Percentiles rank a stretch among this genome's conserved stretches.
Conservation (phyloP, 2,113 vertebrate genomes). For the Copsychus sechellarum region DNA sequence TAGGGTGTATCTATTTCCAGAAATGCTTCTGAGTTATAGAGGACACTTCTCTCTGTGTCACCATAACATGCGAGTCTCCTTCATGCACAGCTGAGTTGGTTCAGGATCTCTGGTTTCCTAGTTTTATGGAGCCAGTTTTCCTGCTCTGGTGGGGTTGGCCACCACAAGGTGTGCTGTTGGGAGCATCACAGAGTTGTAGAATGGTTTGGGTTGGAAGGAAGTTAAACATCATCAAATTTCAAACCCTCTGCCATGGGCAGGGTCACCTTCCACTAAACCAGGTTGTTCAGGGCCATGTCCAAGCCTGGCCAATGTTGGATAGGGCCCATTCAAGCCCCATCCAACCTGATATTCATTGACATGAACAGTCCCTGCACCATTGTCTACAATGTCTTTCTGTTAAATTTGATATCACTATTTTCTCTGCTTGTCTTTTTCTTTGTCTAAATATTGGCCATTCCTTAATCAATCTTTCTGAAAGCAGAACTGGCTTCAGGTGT, state of each 20-base stretch:
- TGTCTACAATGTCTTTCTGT: background rate
- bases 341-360: background rate
- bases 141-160: background rate
- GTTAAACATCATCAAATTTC: background rate
- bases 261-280: background rate
- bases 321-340: background rate
- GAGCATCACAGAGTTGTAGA: background rate
- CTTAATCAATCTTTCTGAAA: slow-evolving; percentile 12
- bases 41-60: fast-evolving
- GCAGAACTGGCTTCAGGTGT: background rate
- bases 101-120: background rate
- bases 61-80: fast-evolving
- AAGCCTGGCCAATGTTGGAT: background rate
- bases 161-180: background rate
- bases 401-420: background rate
- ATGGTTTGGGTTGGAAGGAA: background rate
- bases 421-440: background rate
- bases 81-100: background rate
- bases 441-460: background rate
- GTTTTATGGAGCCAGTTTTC: background rate
- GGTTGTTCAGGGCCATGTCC: background rate
- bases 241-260: background rate
- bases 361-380: background rate
- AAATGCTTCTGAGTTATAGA: background rate
- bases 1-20: background rate